Evolutionary conservation across 2,797 vertebrate species (phyloP).

Genomic region (Forpus xanthops): DNA sequence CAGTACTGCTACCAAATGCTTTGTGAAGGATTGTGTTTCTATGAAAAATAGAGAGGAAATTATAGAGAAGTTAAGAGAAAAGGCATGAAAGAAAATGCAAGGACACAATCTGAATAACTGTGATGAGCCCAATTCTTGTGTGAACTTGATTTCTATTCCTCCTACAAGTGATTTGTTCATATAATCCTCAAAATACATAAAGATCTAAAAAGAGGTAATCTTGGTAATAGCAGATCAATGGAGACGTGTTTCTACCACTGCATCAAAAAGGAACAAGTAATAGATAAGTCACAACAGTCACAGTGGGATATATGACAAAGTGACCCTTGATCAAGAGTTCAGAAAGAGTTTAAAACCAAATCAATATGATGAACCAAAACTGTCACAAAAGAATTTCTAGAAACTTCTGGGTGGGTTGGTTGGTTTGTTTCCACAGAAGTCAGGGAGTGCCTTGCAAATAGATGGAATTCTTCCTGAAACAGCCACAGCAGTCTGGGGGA

Average conservation of each 20-base stretch:
- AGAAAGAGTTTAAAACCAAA: background rate
- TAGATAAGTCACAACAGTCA: background rate
- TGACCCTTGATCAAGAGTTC: fast-evolving
- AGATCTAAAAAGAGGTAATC: background rate
- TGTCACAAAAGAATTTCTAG: background rate
- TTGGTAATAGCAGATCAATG: background rate
- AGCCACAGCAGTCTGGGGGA: fast-evolving
- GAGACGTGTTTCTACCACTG: background rate
- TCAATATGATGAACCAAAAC: background rate
- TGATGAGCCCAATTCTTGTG: background rate
- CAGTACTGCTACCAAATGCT: background rate
- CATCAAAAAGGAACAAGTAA: background rate
- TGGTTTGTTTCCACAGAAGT: background rate
- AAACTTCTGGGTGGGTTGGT: background rate
- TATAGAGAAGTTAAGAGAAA: background rate
- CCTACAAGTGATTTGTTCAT: background rate
- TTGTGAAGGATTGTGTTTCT: background rate
- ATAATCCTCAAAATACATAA: background rate
- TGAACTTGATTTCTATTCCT: background rate
- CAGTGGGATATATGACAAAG: background rate
- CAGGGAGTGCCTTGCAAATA: background rate
- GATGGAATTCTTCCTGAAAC: background rate
- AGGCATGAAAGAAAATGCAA: background rate
- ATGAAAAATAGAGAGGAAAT: background rate
- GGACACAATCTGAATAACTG: background rate